phyloP scores from a whole-genome alignment of 1,140 invertebrate genomes.

The Amyelois transitella region DNA sequence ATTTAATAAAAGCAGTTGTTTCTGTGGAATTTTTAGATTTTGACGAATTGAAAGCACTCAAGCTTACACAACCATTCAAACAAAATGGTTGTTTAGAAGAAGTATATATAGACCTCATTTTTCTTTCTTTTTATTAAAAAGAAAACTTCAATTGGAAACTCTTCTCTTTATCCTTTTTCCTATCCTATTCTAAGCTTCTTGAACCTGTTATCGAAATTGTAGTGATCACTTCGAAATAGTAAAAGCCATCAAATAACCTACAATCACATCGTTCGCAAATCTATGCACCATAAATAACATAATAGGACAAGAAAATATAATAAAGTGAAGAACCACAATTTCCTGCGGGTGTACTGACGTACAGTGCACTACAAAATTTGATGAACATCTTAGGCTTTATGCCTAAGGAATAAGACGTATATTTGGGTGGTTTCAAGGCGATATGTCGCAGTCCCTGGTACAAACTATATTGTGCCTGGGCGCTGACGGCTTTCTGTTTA shows the following conservation, averaged over 20 bases:
- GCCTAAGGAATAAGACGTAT: not conserved
- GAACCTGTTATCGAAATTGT: too few relatives aligned
- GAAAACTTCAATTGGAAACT: too few relatives aligned
- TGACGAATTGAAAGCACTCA: too few relatives aligned
- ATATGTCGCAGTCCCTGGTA: slow-evolving; percentile 8
- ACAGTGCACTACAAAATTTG: not conserved
- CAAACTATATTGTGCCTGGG: slow-evolving; percentile 35
- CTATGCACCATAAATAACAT: not conserved
- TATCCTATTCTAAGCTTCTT: too few relatives aligned
- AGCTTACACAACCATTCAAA: too few relatives aligned
- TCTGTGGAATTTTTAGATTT: too few relatives aligned
- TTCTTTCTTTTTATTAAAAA: too few relatives aligned
- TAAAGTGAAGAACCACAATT: slow-evolving; percentile 5
- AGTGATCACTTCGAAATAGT: not conserved
- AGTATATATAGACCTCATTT: too few relatives aligned
- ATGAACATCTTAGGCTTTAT: not conserved
- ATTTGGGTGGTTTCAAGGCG: not conserved
- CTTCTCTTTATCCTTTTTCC: too few relatives aligned
- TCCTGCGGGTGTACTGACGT: slow-evolving; percentile 21
- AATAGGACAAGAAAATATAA: not conserved
- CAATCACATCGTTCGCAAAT: not conserved
- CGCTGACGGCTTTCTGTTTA: slow-evolving; percentile 41
- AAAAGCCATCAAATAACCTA: not conserved
- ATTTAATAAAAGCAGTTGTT: too few relatives aligned
- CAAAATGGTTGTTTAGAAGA: too few relatives aligned